phyloP scores from a whole-genome alignment of 2,797 vertebrate species.

The Fistularia tabacaria region DNA sequence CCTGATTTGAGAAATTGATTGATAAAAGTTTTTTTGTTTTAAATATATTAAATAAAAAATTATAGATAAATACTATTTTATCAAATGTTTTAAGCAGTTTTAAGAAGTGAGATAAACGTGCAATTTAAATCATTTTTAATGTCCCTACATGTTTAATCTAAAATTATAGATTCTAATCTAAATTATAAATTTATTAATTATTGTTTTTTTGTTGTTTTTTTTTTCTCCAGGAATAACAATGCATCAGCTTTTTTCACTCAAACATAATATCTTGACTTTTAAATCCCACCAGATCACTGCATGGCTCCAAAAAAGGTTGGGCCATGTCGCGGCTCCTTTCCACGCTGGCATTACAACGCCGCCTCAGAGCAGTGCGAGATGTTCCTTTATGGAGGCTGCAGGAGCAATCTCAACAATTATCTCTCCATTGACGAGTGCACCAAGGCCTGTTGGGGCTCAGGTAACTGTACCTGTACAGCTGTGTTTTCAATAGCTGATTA shows the following conservation, averaged over 20 bases:
- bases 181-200: not conserved
- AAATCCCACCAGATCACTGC: conserved; percentile 80
- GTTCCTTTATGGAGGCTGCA: conserved; percentile 78
- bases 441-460: conserved; percentile 76
- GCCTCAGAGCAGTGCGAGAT: conserved; percentile 75
- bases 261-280: not conserved
- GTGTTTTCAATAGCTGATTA: not conserved
- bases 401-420: conserved; percentile 91
- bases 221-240: no score
- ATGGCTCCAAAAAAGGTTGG: conserved; percentile 83
- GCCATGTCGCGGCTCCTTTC: conserved; percentile 87
- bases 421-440: conserved; percentile 76
- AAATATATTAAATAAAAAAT: not conserved
- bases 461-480: conserved; percentile 46
- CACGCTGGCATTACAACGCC: conserved; percentile 88
- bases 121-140: not conserved
- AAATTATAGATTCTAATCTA: not conserved
- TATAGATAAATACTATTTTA: not conserved
- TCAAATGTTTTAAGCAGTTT: not conserved
- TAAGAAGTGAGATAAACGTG: not conserved
- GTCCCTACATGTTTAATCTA: not conserved
- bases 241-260: no score
- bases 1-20: not conserved
- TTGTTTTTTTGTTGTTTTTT: no score
- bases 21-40: not conserved